phyloP scores from a whole-genome alignment of 2,797 vertebrate species.

The Onychomys leucogaster region DNA sequence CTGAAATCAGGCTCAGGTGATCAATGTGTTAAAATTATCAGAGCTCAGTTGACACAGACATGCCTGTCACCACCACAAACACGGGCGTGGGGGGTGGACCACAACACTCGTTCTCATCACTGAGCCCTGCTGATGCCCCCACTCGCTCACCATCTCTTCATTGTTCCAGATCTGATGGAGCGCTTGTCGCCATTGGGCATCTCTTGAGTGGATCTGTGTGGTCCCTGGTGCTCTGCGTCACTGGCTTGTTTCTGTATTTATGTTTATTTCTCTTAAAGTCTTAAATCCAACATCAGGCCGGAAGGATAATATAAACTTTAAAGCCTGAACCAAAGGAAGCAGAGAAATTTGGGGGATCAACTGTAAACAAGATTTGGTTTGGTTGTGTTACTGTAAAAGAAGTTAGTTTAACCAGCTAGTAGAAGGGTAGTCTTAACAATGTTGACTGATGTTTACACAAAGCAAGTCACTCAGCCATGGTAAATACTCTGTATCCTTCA shows the following conservation, averaged over 20 bases:
- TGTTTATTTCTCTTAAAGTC: not conserved
- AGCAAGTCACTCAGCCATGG: constrained; percentile 1
- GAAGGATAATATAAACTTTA: not conserved
- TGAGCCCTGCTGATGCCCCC: not conserved
- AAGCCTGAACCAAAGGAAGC: not conserved
- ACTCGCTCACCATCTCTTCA: not conserved
- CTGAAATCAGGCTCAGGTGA: not conserved
- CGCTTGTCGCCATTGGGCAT: not conserved
- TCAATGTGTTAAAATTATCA: not conserved
- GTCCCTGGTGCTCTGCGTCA: not conserved
- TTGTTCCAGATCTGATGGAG: not conserved
- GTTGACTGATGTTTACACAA: not conserved
- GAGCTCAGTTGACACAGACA: not conserved
- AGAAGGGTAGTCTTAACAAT: not conserved
- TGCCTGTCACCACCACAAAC: not conserved
- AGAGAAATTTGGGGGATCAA: not conserved
- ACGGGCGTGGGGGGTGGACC: too few species aligned
- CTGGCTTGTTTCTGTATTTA: not conserved
- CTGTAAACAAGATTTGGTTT: not conserved
- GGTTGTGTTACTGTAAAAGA: constrained; percentile 26
- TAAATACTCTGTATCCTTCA: not conserved
- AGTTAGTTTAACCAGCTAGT: constrained; percentile 11
- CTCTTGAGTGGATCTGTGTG: not conserved
- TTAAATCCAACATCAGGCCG: not conserved
- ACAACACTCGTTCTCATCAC: too few species aligned